phyloP scores from a whole-genome alignment of 2,797 vertebrate genomes.

The Sebastes cheni region DNA sequence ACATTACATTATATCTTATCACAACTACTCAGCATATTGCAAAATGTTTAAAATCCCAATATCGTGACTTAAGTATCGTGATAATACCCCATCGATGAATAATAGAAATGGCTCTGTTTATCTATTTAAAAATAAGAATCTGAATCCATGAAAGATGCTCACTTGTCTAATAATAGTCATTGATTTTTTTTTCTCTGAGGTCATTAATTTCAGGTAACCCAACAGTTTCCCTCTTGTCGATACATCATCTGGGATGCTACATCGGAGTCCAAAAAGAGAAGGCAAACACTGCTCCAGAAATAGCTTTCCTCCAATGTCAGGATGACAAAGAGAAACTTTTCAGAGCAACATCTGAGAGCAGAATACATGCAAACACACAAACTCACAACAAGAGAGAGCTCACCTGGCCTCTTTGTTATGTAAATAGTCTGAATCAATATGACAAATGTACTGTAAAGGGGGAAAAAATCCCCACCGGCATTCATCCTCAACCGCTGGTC shows the following conservation, averaged over 20 bases:
- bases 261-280: conserved; percentile 2
- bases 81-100: neutral
- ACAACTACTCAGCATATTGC: too few relatives aligned
- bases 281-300: conserved; percentile 53
- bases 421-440: conserved; percentile 52
- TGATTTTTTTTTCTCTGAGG: conserved; percentile 22
- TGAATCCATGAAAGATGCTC: neutral
- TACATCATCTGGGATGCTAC: conserved; percentile 36
- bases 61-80: too few relatives aligned
- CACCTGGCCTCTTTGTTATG: conserved; percentile 54
- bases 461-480: conserved; percentile 7
- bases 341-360: conserved; percentile 26
- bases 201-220: conserved; percentile 6
- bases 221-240: conserved; percentile 28
- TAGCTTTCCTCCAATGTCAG: conserved; percentile 51
- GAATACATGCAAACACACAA: neutral
- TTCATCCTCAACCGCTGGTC: conserved; percentile 38
- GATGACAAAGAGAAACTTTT: conserved; percentile 43
- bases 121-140: neutral
- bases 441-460: conserved; percentile 57
- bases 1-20: too few relatives aligned
- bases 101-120: neutral
- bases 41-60: too few relatives aligned
- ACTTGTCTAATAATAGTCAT: neutral
- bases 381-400: neutral